phyloP scores from a whole-genome alignment of 2,797 vertebrate species.

The Anniella stebbinsi region DNA sequence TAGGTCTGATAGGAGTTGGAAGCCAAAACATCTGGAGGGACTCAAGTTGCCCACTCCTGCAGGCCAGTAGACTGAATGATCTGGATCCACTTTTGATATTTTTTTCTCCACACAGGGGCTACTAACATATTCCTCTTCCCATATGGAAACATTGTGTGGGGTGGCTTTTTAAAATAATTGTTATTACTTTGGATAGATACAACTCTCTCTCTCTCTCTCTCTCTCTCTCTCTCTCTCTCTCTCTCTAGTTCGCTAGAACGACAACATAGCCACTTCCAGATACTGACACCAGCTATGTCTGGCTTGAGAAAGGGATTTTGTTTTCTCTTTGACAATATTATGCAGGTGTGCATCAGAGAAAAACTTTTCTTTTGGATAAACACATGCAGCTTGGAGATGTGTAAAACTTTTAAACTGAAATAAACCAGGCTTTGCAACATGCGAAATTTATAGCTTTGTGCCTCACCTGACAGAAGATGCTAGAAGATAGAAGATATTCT shows the following conservation, averaged over 20 bases:
- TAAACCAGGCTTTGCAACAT: constrained; percentile 39
- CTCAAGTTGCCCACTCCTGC: no score
- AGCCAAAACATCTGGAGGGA: no score
- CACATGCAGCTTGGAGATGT: not conserved
- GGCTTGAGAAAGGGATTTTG: not conserved
- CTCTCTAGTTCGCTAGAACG: no score
- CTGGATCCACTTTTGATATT: no score
- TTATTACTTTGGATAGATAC: not conserved
- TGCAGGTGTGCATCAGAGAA: constrained; percentile 16
- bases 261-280: not conserved
- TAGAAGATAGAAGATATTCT: constrained; percentile 50
- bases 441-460: constrained; percentile 68
- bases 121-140: not conserved
- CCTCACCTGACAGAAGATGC: constrained; percentile 51
- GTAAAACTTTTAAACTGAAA: constrained; percentile 52
- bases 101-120: no score
- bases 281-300: not conserved
- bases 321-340: constrained; percentile 10
- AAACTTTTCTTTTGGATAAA: constrained; percentile 14
- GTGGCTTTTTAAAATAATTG: no score
- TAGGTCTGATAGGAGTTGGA: no score
- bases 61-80: no score
- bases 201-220: no score
- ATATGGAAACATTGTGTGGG: not conserved
- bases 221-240: no score